Base-by-base conservation (phyloP, 2,797 vertebrate genomes). In the Apodemus agrarius region DNA sequence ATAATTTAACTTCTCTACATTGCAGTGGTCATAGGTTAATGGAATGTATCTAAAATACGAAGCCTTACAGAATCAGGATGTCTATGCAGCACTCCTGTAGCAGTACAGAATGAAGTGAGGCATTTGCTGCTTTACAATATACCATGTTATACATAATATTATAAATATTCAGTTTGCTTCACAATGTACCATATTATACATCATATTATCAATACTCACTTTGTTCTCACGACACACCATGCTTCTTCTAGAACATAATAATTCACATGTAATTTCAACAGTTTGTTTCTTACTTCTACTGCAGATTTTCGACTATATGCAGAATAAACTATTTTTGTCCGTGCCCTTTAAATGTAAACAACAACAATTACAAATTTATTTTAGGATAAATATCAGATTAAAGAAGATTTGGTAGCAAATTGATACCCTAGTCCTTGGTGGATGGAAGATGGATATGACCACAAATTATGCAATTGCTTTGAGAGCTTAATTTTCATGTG, bases 271-370 rank as follows among this genome's bases (percentile, higher is more conserved):
- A 99, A 98, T 89, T 97, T 98, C 94, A 98, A 93, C 61, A 99
- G 98, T 75, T 99, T 99, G 76, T 95, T 98, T 98, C 99, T 99
- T 24, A 99, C 99, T 0, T 98, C 98, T 90, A 99, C 98, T 37
- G 98, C 98, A 22, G 99, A 98, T 98, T 99, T 99, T 93, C 99
- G 99, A 98, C 99, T 99, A 98, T 99, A 99, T 98, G 99, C 98
- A 21, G 99, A 99, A 97, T 99, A 99, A 22, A 99, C 99, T 98
- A 98, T 98, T 98, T 99, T 99, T 89, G 99, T 99, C 96, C 99
- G 98, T 95, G 99, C 99, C 97, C 99, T 99, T 98, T 94, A 95
- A 95, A 94, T 92, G 87, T 34, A 96, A 98, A 96, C 7, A 91
- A 94, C 8, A 96, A 63, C 61, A 76, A 92, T 88, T 81, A 75